These are phyloP conservation scores for Chaenodraco wilsoni DNA, from an alignment of 2,797 vertebrate species.

Conservation along the genomic window DNA sequence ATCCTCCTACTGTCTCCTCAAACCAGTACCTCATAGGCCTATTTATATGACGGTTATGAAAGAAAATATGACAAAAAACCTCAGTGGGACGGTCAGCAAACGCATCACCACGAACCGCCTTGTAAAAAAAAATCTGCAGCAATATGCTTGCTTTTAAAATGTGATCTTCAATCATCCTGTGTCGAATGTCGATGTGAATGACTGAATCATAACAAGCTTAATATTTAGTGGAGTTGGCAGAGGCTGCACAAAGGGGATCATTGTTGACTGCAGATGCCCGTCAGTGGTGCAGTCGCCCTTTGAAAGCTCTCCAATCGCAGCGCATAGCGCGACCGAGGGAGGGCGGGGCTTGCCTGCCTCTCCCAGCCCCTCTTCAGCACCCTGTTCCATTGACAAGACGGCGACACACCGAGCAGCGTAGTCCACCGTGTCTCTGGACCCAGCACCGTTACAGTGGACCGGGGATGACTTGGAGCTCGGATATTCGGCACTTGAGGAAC, in stretches of 20 bases:
- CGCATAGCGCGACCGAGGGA: constrained; percentile 59
- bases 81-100: constrained; percentile 17
- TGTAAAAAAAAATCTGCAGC: background rate
- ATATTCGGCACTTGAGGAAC: background rate
- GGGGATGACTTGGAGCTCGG: constrained; percentile 14
- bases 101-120: background rate
- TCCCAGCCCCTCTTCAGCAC: constrained; percentile 46
- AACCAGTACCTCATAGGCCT: constrained; percentile 24
- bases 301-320: constrained; percentile 76
- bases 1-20: constrained; percentile 58
- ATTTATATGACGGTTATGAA: constrained; percentile 38
- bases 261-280: constrained; percentile 78
- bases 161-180: constrained; percentile 3
- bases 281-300: constrained; percentile 71
- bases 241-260: constrained; percentile 77
- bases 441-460: background rate
- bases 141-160: background rate
- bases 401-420: constrained; percentile 37
- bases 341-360: constrained; percentile 70
- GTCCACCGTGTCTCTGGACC: constrained; percentile 2
- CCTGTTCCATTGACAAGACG: constrained; percentile 62
- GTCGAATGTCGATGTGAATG: constrained; percentile 39
- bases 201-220: constrained; percentile 17
- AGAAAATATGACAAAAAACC: constrained; percentile 36
- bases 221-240: constrained; percentile 47